Evolutionary conservation across 2,113 vertebrate species (phyloP), one percentile per base, ranked within the genome.

Genomic region (Patagioenas fasciata): DNA sequence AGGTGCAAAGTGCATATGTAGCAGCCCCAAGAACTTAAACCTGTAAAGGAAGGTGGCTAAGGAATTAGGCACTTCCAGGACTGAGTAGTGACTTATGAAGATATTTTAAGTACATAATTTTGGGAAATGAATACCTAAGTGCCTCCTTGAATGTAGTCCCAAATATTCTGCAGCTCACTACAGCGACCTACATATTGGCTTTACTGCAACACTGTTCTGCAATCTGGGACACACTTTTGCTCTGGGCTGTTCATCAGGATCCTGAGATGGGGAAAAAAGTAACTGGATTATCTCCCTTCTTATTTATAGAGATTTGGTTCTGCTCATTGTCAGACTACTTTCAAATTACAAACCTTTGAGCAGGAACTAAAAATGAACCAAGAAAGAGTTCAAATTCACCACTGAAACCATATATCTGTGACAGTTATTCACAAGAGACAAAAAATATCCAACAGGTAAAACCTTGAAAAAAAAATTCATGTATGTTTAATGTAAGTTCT

Each of bases 291-390:
- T 36, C 32, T 64, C 21, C 29, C 28, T 64, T 26, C 28, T 40
- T 24, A 20, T 15, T 60, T 32, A 48, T 0, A 69, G 32, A 56
- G 15, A 56, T 34, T 48, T 75, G 13, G 20, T 85, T 88, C 66
- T 85, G 28, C n/a, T 83, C 26, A 28, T n/a, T 66, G n/a, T 51
- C 74, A 80, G 80, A 48, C 31, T 67, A 47, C 16, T 91, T 72
- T 58, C 7, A 69, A 77, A 82, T 51, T 44, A 24, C 31, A 72
- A 65, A 75, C 4, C 31, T 75, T 50, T 47, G 40, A 89, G 34
- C 13, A 80, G 42, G 50, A 91, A 80, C 93, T 82, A 51, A 77
- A 91, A 94, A 77, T 56, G 47, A 95, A n/a, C 11, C 47, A 96
- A 61, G 24, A 69, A 93, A 19, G 24, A 51, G 12, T 62, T 91